These are phyloP conservation scores for Neodiprion pinetum DNA, from an alignment of 1,140 invertebrate species.

Conservation along the genomic window DNA sequence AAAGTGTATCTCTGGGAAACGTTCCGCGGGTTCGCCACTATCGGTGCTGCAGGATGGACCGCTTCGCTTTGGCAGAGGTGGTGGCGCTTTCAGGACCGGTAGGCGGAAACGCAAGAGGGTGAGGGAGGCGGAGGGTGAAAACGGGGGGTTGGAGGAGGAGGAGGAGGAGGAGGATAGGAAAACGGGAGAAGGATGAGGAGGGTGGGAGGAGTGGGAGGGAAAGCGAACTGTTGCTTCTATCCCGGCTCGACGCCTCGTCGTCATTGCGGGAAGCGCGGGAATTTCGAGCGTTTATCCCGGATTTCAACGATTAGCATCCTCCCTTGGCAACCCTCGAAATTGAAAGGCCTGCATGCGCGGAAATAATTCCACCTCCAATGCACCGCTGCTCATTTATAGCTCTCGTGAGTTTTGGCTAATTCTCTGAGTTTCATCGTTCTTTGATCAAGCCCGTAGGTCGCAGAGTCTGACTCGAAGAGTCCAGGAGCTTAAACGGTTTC, in stretches of 20 bases:
- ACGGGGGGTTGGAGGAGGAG: background rate
- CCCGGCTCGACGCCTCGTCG: conserved; percentile 30
- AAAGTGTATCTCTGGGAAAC: too few relatives aligned
- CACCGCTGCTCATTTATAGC: conserved; percentile 24
- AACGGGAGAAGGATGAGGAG: background rate
- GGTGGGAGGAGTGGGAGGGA: conserved; percentile 34
- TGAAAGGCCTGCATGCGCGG: too few relatives aligned
- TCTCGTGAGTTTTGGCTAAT: conserved; percentile 31
- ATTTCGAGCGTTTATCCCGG: conserved; percentile 46
- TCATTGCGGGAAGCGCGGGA: conserved; percentile 42
- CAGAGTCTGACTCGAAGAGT: too few relatives aligned
- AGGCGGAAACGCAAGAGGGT: background rate
- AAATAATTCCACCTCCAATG: too few relatives aligned
- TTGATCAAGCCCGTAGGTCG: too few relatives aligned
- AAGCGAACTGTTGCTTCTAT: conserved; percentile 59
- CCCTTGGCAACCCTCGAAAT: too few relatives aligned
- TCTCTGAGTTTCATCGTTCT: conserved; percentile 22
- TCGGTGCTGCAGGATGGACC: background rate
- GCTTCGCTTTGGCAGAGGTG: background rate
- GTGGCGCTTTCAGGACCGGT: background rate
- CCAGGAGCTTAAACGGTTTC: too few relatives aligned
- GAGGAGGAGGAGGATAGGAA: background rate
- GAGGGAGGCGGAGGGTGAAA: conserved; percentile 23
- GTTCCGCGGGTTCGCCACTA: background rate
- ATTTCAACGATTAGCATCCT: conserved; percentile 34